Base-by-base conservation (phyloP, 2,113 vertebrate species). In the Melierax canorus region DNA sequence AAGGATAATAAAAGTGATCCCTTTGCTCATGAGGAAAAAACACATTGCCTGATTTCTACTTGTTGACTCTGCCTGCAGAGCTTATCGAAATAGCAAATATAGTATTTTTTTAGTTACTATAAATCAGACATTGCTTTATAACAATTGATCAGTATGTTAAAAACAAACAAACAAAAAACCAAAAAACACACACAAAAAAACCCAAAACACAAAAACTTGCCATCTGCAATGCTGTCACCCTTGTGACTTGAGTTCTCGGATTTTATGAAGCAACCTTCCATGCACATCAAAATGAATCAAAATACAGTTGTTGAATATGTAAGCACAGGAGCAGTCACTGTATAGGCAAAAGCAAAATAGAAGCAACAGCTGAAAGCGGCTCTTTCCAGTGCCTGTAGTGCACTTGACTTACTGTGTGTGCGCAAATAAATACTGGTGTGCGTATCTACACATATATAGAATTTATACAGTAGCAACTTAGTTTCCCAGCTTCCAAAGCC, bases 381-480 rank as follows among this genome's bases (percentile, higher is more conserved):
- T 74, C 29, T 66, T 91, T 5, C 11, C 30, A 5, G 43, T 69
- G 73, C 26, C 23, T 55, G 18, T 22, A 8, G 24, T 73, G 63
- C 23, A 11, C 26, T 72, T 68, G 48, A 18, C 23, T 51, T 63
- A 3, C 16, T 24, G 4, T 8, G 6, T 53, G 12, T 22, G n/a
- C 11, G 15, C 9, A 77, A 43, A 68, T n/a, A 36, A 58, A 32
- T 10, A 20, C 10, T 26, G 53, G 1, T n/a, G 12, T 46, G 38
- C 60, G 6, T 18, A 21, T 46, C 18, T 58, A 19, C 14, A 12
- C 7, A 5, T 8, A 11, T 2, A 27, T 24, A 32, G 41, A 39
- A 63, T 9, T 11, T 62, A 45, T 8, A 0, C 4, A 66, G 45
- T 8, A 51, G 12, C 11, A 43, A 0, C 34, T 50, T 20, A 8